phyloP scores from a whole-genome alignment of 2,888 invertebrate genomes.

The Gisinianus flammeolus region DNA sequence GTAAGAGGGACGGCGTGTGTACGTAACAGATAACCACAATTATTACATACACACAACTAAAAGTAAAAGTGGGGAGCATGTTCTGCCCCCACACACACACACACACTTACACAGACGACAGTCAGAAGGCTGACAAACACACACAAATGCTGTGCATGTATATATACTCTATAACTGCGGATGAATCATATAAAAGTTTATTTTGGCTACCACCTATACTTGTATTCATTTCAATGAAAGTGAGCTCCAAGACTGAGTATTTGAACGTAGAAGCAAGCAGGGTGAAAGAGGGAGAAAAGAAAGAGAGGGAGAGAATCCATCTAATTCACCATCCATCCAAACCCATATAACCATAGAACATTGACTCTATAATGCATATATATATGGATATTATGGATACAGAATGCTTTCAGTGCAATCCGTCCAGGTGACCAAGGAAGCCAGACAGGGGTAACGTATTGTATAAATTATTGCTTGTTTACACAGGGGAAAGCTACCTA shows the following conservation, averaged over 20 bases:
- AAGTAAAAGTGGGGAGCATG: neutral
- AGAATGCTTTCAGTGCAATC: too few species aligned
- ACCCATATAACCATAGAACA: too few species aligned
- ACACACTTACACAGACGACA: neutral
- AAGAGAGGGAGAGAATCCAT: neutral
- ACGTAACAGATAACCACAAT: neutral
- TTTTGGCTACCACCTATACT: neutral
- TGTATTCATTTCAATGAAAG: neutral
- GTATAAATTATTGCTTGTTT: slow-evolving; percentile 40
- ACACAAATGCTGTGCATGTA: neutral
- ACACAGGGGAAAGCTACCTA: slow-evolving; percentile 24
- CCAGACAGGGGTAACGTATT: slow-evolving; percentile 8
- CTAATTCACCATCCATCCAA: slow-evolving; percentile 1
- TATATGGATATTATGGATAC: too few species aligned
- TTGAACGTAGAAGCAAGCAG: neutral
- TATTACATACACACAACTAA: neutral
- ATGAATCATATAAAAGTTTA: neutral
- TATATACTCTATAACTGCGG: neutral
- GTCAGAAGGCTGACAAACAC: neutral
- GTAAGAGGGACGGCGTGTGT: too few species aligned
- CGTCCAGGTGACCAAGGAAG: slow-evolving; percentile 33
- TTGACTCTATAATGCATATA: too few species aligned
- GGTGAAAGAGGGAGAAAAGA: slow-evolving; percentile 5
- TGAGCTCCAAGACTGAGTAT: neutral
- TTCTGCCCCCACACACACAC: neutral